phyloP scores from a whole-genome alignment of 1,140 invertebrate genomes.

The Frieseomelitta varia region DNA sequence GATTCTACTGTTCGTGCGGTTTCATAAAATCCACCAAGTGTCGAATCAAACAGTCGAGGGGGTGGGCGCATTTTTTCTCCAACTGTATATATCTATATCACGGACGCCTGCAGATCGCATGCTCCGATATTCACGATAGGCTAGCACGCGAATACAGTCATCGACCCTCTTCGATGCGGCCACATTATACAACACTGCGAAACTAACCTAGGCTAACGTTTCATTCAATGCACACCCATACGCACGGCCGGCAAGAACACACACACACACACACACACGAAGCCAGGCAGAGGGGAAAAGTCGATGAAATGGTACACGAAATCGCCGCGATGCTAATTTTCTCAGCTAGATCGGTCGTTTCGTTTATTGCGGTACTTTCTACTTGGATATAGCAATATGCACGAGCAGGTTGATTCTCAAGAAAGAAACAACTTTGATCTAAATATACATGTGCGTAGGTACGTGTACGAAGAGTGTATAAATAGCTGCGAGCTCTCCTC shows the following conservation, averaged over 20 bases:
- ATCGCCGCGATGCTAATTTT: conserved; percentile 23
- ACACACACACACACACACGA: background rate
- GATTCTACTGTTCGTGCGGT: background rate
- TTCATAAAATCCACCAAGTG: background rate
- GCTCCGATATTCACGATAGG: conserved; percentile 69
- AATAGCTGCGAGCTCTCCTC: background rate
- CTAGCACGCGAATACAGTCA: conserved; percentile 78
- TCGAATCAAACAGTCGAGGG: background rate
- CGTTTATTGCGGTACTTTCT: conserved; percentile 9
- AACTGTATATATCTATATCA: conserved; percentile 71
- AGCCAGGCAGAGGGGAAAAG: conserved; percentile 23
- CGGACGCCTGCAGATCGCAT: conserved; percentile 72
- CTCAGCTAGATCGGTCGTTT: background rate
- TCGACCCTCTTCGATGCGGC: conserved; percentile 69
- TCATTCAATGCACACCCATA: conserved; percentile 65
- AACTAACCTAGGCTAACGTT: conserved; percentile 75
- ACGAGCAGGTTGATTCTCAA: background rate
- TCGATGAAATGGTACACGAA: conserved; percentile 36
- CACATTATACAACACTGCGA: conserved; percentile 70
- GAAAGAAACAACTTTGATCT: background rate
- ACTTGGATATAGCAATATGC: background rate
- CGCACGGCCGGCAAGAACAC: conserved; percentile 26
- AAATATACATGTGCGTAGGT: background rate
- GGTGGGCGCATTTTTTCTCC: conserved; percentile 18
- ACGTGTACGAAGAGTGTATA: background rate